Evolutionary conservation across 23 tunicate species (phyloP).

Genomic region (Ascidia mentula): DNA sequence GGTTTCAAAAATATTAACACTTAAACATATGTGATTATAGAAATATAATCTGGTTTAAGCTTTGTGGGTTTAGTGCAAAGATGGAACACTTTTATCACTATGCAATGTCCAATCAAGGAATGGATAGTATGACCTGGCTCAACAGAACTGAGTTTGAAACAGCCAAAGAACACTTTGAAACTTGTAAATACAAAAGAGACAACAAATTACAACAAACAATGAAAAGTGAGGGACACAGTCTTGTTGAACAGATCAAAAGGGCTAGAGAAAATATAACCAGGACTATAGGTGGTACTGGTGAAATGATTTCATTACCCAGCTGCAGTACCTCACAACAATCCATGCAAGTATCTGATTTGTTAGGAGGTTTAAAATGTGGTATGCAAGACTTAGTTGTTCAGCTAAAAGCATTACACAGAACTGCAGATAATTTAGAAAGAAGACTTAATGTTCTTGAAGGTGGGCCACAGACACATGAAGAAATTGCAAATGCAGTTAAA

Average conservation of each 20-base stretch:
- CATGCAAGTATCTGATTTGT: not conserved
- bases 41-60: too few relatives aligned
- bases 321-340: too few relatives aligned
- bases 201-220: too few relatives aligned
- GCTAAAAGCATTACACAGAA: not conserved
- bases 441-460: constrained; percentile 9
- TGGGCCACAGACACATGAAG: not conserved
- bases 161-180: not conserved
- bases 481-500: not conserved
- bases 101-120: not conserved
- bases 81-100: too few relatives aligned
- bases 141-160: constrained; percentile 11
- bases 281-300: not conserved
- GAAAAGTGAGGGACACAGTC: not conserved
- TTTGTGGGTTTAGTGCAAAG: too few relatives aligned
- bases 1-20: too few relatives aligned
- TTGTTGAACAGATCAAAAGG: not conserved
- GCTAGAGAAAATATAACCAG: not conserved
- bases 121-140: not conserved
- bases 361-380: not conserved
- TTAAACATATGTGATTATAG: too few relatives aligned
- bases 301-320: too few relatives aligned
- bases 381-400: not conserved
- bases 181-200: not conserved
- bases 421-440: not conserved